Evolutionary conservation across 1,140 invertebrate genomes (phyloP), one percentile per base, ranked within the genome.

Genomic region (Drosophila cardini): DNA sequence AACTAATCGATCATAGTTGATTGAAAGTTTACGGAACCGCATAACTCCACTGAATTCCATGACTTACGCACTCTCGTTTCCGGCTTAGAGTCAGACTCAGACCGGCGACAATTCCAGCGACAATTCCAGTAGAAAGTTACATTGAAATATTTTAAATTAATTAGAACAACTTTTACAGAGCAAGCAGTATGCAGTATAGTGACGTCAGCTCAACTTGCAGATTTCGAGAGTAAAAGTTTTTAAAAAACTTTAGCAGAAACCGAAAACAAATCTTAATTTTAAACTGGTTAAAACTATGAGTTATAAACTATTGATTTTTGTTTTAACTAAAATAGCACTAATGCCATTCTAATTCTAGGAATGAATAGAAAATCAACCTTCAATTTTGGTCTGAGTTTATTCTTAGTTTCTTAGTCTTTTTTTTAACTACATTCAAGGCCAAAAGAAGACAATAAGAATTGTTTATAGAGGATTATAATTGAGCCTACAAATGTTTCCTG

Each of bases 1-100:
- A 45, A 15, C 21, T 53, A 65, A 60, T 74, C 60, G 55, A 70
- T 70, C 53, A 53, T n/a, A 46, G 13, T 40, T 61, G 11, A 13
- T 11, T 78, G 61, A 78, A 75, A 78, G 76, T 75, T 56, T 38
- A 36, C 72, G 71, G 71, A 78, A 78, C 40, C 40, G 64, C 63
- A 61, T 68, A 45, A 11, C 45, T 72, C 16, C 9, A 38, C 10
- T 36, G n/a, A n/a, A n/a, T n/a, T n/a, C n/a, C n/a, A n/a, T n/a
- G n/a, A 40, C 32, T 60, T 16, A 68, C 56, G 40, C 48, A 67
- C 42, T 7, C 30, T 46, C 16, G 61, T 61, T 78, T 75, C 76
- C 72, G 76, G 38, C 32, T 43, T 2, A 36, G 21, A 26, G 21
- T 26, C 21, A 21, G 1, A 21, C 21, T 26, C 21, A 26, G 21